Conservation (phyloP, 2,797 vertebrate species). For the Macropodus opercularis region DNA sequence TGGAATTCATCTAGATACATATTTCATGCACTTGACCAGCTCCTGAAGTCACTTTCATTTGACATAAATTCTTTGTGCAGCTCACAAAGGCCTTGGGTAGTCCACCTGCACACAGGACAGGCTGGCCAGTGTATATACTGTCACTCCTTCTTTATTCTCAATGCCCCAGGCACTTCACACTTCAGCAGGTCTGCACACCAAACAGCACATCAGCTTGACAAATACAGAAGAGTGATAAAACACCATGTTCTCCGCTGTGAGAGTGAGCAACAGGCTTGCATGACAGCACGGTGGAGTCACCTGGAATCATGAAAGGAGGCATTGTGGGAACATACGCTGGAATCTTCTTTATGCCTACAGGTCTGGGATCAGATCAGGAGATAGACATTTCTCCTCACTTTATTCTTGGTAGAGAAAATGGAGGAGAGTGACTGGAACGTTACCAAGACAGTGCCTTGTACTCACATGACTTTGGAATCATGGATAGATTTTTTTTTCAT, state of each 20-base stretch:
- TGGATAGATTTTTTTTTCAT: too few relatives aligned
- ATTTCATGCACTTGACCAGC: slow-evolving; percentile 61
- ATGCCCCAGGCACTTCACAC: slow-evolving; percentile 56
- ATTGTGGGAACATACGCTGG: slow-evolving; percentile 5
- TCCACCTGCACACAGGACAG: slow-evolving; percentile 58
- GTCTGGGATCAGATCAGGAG: slow-evolving; percentile 29
- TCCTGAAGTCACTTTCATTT: slow-evolving; percentile 63
- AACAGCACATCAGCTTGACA: slow-evolving; percentile 56
- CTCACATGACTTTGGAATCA: neutral
- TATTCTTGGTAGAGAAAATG: slow-evolving; percentile 5
- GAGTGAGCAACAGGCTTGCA: slow-evolving; percentile 13
- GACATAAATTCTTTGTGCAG: slow-evolving; percentile 57
- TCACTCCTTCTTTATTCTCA: slow-evolving; percentile 42
- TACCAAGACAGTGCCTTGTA: slow-evolving; percentile 1
- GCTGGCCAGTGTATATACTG: slow-evolving; percentile 16
- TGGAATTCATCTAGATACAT: slow-evolving; percentile 58
- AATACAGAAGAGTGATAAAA: slow-evolving; percentile 42
- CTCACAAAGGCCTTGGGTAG: slow-evolving; percentile 53
- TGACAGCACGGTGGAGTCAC: slow-evolving; percentile 23
- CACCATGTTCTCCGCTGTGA: slow-evolving; percentile 24
- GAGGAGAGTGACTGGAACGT: slow-evolving; percentile 14
- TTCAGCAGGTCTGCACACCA: slow-evolving; percentile 60
- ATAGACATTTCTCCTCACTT: slow-evolving; percentile 5
- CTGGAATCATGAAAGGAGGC: slow-evolving; percentile 39
- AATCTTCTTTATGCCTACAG: slow-evolving; percentile 14